Conservation (phyloP, 2,888 invertebrate species). For the Labia minor region DNA sequence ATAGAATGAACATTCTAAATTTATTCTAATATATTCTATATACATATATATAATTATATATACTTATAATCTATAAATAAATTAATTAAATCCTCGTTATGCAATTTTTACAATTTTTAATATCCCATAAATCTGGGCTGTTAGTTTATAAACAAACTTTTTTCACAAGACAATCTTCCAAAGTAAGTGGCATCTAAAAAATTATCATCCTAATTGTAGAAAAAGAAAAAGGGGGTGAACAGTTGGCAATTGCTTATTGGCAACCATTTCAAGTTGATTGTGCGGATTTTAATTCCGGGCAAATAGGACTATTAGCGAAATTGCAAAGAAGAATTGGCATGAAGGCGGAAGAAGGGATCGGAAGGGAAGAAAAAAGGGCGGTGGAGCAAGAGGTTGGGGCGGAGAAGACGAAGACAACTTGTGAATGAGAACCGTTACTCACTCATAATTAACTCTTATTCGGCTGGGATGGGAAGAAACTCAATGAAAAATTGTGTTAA, state of each 20-base stretch:
- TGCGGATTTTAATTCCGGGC: conserved; percentile 1
- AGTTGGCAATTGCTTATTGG: neutral
- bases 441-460: conserved; percentile 13
- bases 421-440: conserved; percentile 13
- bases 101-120: too few relatives aligned
- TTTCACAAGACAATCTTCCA: too few relatives aligned
- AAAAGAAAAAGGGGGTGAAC: neutral
- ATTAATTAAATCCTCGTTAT: too few relatives aligned
- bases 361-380: neutral
- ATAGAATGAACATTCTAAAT: too few relatives aligned
- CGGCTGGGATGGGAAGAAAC: neutral
- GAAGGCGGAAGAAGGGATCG: neutral
- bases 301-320: conserved; percentile 5
- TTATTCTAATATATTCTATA: too few relatives aligned
- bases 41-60: too few relatives aligned
- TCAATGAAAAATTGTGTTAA: conserved; percentile 13
- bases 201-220: neutral
- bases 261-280: conserved; percentile 13
- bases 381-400: neutral
- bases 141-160: too few relatives aligned
- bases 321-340: neutral
- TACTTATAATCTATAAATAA: too few relatives aligned
- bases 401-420: neutral
- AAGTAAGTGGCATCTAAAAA: too few relatives aligned
- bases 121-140: too few relatives aligned